Base-by-base conservation (phyloP, 1,140 invertebrate species). In the Aethina tumida region DNA sequence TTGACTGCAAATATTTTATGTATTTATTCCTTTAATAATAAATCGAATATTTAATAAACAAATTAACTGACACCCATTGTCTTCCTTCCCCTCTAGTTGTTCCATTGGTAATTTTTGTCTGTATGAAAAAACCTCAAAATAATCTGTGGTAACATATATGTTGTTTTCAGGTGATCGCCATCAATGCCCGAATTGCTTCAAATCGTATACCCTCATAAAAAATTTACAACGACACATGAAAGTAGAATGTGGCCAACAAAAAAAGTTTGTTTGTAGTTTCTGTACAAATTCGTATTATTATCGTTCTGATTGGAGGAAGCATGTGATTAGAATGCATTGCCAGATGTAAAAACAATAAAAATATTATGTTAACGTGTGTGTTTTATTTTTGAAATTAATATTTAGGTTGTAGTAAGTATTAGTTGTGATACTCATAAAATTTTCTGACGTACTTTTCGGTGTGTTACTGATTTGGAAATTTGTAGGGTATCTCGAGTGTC, bases 171-270 rank as follows among this genome's bases (percentile, higher is more conserved):
- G 17, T 22, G 14, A 20, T 10, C 27, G 45, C 5, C 63, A 50
- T 49, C 50, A 53, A 16, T 68, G 65, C 48, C 46, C 47, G 18
- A 58, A 58, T 13, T 70, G 67, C 49, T 56, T 59, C 31, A 69
- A 69, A 33, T 54, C 53, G 2, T 74, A 73, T 45, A 62, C 60
- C 1, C 64, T 65, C 52, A 53, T 68, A 9, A 58, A 68, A 17
- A 70, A 71, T 45, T 61, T 73, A 45, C 64, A 60, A 33, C 59
- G 64, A 4, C 73, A 75, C 50, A 47, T 68, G 42, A 69, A 64
- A 21, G 64, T 71, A 29, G 69, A 71, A 46, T 73, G 70, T 41
- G 67, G 67, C 15, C 58, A 67, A 25, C 61, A 66, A 30, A 69
- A 68, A 13, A 59, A 63, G 39, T 70, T 68, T 41, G 54, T 55